Conservation (phyloP, 2,888 invertebrate species). For the Gastrophysa polygoni region DNA sequence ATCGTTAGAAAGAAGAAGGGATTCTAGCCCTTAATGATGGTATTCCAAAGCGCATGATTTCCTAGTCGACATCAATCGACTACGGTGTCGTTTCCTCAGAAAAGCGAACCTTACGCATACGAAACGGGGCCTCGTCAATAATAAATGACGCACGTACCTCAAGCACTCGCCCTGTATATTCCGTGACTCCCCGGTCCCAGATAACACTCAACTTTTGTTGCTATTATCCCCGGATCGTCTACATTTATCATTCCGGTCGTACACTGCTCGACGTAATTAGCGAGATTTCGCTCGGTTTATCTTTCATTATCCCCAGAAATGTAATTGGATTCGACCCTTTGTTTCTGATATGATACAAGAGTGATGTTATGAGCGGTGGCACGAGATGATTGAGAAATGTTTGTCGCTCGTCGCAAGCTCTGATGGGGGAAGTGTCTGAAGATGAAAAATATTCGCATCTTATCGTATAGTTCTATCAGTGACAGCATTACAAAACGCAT, state of each 20-base stretch:
- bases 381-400: not conserved
- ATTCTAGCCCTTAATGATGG: conserved; percentile 12
- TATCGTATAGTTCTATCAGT: no score
- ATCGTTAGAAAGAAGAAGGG: not conserved
- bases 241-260: conserved; percentile 34
- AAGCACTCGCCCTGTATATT: conserved; percentile 39
- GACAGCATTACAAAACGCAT: no score
- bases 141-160: conserved; percentile 55
- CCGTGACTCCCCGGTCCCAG: conserved; percentile 36
- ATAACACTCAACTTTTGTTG: conserved; percentile 26
- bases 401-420: not conserved
- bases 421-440: not conserved
- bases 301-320: conserved; percentile 26
- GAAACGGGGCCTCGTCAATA: conserved; percentile 60
- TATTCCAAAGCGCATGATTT: not conserved
- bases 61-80: not conserved
- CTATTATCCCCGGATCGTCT: conserved; percentile 31
- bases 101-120: conserved; percentile 10
- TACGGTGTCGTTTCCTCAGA: not conserved
- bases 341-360: conserved; percentile 8
- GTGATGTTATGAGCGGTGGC: not conserved
- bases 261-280: conserved; percentile 31
- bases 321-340: conserved; percentile 27
- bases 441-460: no score
- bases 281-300: conserved; percentile 27